Evolutionary conservation across 2,888 invertebrate species (phyloP).

Genomic region (Mythimna albipuncta): DNA sequence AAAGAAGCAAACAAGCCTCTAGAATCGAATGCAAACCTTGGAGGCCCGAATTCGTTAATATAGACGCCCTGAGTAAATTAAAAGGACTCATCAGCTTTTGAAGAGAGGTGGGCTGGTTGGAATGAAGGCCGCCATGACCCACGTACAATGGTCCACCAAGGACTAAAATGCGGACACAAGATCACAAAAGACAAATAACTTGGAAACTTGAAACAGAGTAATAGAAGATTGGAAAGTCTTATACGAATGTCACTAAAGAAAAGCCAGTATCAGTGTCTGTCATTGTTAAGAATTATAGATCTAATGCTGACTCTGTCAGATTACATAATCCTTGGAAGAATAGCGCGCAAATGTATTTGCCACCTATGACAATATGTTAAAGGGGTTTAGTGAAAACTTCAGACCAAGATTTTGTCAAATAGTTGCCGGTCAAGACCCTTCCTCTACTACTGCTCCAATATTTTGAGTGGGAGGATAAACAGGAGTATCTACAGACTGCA

Average conservation of each 20-base stretch:
- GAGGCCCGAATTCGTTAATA: too few species aligned
- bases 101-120: too few species aligned
- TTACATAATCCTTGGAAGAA: not conserved
- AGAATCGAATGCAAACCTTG: too few species aligned
- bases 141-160: too few species aligned
- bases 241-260: not conserved
- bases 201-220: not conserved
- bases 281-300: not conserved
- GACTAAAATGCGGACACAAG: too few species aligned
- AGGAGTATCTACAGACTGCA: not conserved
- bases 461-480: not conserved
- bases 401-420: not conserved
- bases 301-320: not conserved
- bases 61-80: too few species aligned
- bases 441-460: not conserved
- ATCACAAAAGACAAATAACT: not conserved
- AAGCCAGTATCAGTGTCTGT: not conserved
- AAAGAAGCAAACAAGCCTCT: not conserved
- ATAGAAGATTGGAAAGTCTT: not conserved
- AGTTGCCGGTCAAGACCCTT: not conserved
- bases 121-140: too few species aligned
- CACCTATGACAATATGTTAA: not conserved
- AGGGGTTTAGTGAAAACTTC: not conserved
- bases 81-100: too few species aligned
- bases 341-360: not conserved